phyloP scores from a whole-genome alignment of 2,888 invertebrate genomes.

The Mythimna impura region DNA sequence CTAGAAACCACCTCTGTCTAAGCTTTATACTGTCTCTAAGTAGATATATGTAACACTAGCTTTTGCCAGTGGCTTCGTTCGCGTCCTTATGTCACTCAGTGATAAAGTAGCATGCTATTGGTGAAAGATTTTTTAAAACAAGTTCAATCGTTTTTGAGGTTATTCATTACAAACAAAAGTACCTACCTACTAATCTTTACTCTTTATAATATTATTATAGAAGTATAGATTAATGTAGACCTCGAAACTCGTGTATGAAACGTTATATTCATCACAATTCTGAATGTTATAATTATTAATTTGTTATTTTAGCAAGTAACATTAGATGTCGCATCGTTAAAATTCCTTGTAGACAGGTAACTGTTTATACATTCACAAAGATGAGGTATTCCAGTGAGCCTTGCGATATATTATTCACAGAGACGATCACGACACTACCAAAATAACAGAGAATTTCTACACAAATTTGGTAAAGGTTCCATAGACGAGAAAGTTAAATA shows the following conservation, averaged over 20 bases:
- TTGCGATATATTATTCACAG: conserved; percentile 50
- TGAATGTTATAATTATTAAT: conserved; percentile 1
- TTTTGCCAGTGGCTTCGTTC: no score
- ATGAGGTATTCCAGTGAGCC: conserved; percentile 36
- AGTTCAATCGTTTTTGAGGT: no score
- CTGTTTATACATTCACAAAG: conserved; percentile 45
- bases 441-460: conserved; percentile 9
- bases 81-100: no score
- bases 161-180: no score
- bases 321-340: conserved; percentile 13
- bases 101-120: no score
- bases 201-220: no score
- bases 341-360: conserved; percentile 16
- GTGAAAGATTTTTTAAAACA: no score
- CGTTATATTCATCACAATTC: neutral
- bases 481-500: neutral
- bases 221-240: neutral
- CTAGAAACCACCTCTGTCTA: neutral
- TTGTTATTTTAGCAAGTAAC: conserved; percentile 1
- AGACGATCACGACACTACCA: conserved; percentile 19
- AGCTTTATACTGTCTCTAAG: neutral
- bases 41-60: neutral
- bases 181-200: no score
- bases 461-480: neutral
- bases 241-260: neutral